Evolutionary conservation across 2,888 invertebrate genomes (phyloP).

Genomic region (Tetanocera ferruginea): DNA sequence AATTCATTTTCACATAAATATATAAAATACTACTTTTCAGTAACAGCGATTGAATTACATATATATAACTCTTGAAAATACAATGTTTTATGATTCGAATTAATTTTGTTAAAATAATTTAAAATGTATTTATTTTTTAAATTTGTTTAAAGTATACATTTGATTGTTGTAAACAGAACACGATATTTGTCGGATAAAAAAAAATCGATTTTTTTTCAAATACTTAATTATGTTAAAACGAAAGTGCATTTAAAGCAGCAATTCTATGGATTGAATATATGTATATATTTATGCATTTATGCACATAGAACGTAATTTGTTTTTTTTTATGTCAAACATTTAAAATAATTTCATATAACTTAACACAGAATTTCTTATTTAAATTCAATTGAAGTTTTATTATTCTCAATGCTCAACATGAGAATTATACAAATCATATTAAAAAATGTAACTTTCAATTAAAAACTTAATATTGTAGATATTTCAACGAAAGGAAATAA

Average conservation of each 20-base stretch:
- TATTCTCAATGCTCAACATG: conserved; percentile 23
- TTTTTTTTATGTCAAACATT: background rate
- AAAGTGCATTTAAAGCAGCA: background rate
- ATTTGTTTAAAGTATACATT: conserved; percentile 3
- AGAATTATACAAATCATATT: conserved; percentile 43
- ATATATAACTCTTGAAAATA: background rate
- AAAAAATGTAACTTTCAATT: conserved; percentile 43
- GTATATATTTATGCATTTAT: background rate
- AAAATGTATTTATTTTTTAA: conserved; percentile 18
- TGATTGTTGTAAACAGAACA: conserved; percentile 31
- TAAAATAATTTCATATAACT: background rate
- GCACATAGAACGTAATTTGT: background rate
- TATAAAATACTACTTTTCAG: conserved; percentile 19
- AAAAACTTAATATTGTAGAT: background rate
- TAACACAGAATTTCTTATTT: conserved; percentile 8
- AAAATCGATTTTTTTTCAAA: background rate
- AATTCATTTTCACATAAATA: conserved; percentile 21
- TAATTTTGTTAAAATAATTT: conserved; percentile 11
- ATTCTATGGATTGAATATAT: too few species aligned
- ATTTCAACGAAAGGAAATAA: conserved; percentile 22
- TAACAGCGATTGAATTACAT: background rate
- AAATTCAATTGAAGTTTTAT: background rate
- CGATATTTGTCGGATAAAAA: conserved; percentile 33
- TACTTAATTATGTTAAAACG: background rate
- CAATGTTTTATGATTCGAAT: background rate